Base-by-base conservation (phyloP, 1,140 invertebrate species). In the Drosophila bipectinata region DNA sequence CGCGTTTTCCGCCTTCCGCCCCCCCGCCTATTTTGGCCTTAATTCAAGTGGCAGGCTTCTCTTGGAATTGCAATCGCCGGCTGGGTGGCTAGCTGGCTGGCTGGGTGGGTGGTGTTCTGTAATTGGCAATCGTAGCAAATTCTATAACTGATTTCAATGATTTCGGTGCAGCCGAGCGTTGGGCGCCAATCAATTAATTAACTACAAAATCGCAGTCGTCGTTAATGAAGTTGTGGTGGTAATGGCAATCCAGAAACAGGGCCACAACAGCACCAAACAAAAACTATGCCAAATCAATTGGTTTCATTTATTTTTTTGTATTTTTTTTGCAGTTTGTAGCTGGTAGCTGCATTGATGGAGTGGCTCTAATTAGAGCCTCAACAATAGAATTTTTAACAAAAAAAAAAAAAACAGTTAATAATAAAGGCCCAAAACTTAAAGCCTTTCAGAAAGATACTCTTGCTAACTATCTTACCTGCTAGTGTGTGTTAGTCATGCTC, bases 141-240 rank as follows among this genome's bases (percentile, higher is more conserved):
- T 87, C 75, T 73, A 59, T 61, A 68, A 73, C 76, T 53, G 77
- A 63, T 75, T 64, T 75, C 55, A 62, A 48, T 60, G 74, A 37
- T 37, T 71, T 62, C 61, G 69, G 60, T 88, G 82, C 83, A 87
- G 55, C 79, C 66, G 57, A 76, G 82, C 78, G 79, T 88, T 64
- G 58, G 15, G 66, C 75, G 78, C 57, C 62, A 82, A 87, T 87
- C 83, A 87, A 87, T 87, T 87, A 82, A 87, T 87, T 87, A 87
- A 79, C 74, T 82, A 87, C 78, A 79, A 88, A 76, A 79, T 88
- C 69, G 67, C 75, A 79, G 67, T 49, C 56, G 60, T 49, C 55
- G 58, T 79, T 87, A 88, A 87, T 83, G 79, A 89, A 88, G 79
- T 88, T 87, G 83, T 56, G 76, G 74, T 30, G 28, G 39, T 32